phyloP scores from a whole-genome alignment of 1,140 invertebrate species.

The Drosophila nasuta region DNA sequence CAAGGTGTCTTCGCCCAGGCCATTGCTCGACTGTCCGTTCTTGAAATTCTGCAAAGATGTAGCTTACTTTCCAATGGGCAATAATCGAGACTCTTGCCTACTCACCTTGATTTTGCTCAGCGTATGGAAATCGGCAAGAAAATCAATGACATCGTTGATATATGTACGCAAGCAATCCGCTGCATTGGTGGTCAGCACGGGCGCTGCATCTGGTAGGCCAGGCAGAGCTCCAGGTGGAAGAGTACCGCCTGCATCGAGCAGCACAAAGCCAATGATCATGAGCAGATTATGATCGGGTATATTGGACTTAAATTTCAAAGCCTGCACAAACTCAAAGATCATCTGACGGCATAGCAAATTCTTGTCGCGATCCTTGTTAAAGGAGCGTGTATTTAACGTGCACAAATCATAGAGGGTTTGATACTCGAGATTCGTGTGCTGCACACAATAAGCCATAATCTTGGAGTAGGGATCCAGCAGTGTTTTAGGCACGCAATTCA shows the following conservation, averaged over 20 bases:
- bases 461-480: constrained; percentile 98
- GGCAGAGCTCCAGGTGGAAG: constrained; percentile 86
- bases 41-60: constrained; percentile 89
- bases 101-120: constrained; percentile 98
- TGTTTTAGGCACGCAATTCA: constrained; percentile 89
- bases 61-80: constrained; percentile 1
- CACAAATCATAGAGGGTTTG: constrained; percentile 95
- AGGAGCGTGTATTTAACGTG: constrained; percentile 94
- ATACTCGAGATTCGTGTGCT: constrained; percentile 94
- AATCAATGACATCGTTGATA: constrained; percentile 97
- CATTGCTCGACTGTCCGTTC: constrained; percentile 90
- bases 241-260: constrained; percentile 89
- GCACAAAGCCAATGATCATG: constrained; percentile 94
- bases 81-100: background rate
- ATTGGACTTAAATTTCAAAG: constrained; percentile 96
- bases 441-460: constrained; percentile 95
- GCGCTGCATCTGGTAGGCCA: constrained; percentile 85
- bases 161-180: constrained; percentile 97
- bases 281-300: constrained; percentile 98
- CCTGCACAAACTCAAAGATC: constrained; percentile 97
- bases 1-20: constrained; percentile 97
- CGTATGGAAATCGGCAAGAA: constrained; percentile 98
- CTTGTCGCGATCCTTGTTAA: constrained; percentile 97
- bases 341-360: constrained; percentile 94
- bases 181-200: constrained; percentile 92